phyloP scores from a whole-genome alignment of 2,797 vertebrate species.

The Spea hammondii region DNA sequence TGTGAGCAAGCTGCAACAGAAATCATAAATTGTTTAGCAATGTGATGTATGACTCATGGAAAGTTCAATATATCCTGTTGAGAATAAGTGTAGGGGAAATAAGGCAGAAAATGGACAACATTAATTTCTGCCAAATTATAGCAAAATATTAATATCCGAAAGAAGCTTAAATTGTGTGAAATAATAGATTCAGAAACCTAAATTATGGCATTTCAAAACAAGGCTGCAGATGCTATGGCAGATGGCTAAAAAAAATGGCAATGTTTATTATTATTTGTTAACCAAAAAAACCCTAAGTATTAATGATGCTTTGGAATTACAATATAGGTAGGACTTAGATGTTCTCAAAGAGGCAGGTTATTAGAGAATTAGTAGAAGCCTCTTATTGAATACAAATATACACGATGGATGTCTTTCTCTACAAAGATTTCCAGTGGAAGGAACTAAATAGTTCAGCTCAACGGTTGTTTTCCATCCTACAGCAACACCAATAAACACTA shows the following conservation, averaged over 20 bases:
- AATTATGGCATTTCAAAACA: slow-evolving; percentile 5
- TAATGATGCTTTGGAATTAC: background rate
- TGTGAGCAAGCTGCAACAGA: slow-evolving; percentile 1
- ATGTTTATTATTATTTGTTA: slow-evolving; percentile 9
- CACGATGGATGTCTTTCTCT: background rate
- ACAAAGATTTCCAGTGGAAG: too few relatives aligned
- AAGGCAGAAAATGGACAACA: background rate
- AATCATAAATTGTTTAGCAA: background rate
- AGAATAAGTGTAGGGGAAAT: slow-evolving; percentile 1
- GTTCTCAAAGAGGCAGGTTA: background rate
- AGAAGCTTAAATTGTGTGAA: slow-evolving; percentile 1
- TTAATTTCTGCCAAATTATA: slow-evolving; percentile 1
- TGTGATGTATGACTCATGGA: slow-evolving; percentile 1
- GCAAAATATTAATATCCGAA: background rate
- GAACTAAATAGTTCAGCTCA: too few relatives aligned
- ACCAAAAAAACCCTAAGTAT: slow-evolving; percentile 12
- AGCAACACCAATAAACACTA: too few relatives aligned
- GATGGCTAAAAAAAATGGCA: slow-evolving; percentile 29
- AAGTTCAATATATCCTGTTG: slow-evolving; percentile 18
- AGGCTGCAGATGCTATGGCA: background rate
- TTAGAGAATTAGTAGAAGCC: background rate
- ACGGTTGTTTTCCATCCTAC: too few relatives aligned
- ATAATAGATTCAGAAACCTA: slow-evolving; percentile 1
- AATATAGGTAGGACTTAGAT: background rate
- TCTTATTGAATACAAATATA: background rate